A percentile compares a stretch with the other conserved stretches of the same genome.
These are phyloP conservation scores for Digitonthophagus gazella DNA, from an alignment of 2,888 invertebrate genomes.

Conservation along the genomic window DNA sequence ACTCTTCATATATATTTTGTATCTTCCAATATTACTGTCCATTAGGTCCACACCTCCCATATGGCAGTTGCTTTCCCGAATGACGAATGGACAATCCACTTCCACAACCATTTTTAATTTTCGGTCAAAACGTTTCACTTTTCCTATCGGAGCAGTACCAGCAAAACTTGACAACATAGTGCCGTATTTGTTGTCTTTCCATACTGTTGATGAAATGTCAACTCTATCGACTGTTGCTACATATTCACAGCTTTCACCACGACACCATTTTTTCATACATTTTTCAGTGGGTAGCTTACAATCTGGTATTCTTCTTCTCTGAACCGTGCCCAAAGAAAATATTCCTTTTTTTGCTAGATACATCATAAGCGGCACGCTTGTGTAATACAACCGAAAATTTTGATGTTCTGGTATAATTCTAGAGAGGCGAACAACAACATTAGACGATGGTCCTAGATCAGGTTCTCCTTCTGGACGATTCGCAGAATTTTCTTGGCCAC, in stretches of 20 bases:
- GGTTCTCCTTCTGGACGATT: too few relatives aligned
- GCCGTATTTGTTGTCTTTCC: slow-evolving; percentile 36
- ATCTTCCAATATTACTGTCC: too few relatives aligned
- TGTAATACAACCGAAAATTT: slow-evolving; percentile 32
- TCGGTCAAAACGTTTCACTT: too few relatives aligned
- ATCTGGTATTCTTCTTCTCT: background rate
- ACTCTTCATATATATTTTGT: slow-evolving; percentile 16
- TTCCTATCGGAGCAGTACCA: slow-evolving; percentile 26
- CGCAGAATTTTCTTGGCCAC: background rate
- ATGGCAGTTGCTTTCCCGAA: slow-evolving; percentile 18
- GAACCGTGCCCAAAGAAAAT: background rate
- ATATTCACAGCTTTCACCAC: too few relatives aligned
- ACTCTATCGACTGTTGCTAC: too few relatives aligned
- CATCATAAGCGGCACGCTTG: too few relatives aligned
- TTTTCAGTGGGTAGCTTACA: background rate
- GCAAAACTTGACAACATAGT: slow-evolving; percentile 34
- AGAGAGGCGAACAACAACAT: too few relatives aligned
- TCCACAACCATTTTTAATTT: slow-evolving; percentile 10
- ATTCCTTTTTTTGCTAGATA: slow-evolving; percentile 6
- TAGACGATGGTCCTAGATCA: slow-evolving; percentile 33
- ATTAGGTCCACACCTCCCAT: slow-evolving; percentile 16
- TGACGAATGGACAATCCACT: slow-evolving; percentile 9
- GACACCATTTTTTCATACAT: slow-evolving; percentile 10
- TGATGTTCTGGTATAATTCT: slow-evolving; percentile 30
- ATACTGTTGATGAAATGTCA: slow-evolving; percentile 32